Evolutionary conservation across 2,888 invertebrate species (phyloP).

Genomic region (Agrochola lota): DNA sequence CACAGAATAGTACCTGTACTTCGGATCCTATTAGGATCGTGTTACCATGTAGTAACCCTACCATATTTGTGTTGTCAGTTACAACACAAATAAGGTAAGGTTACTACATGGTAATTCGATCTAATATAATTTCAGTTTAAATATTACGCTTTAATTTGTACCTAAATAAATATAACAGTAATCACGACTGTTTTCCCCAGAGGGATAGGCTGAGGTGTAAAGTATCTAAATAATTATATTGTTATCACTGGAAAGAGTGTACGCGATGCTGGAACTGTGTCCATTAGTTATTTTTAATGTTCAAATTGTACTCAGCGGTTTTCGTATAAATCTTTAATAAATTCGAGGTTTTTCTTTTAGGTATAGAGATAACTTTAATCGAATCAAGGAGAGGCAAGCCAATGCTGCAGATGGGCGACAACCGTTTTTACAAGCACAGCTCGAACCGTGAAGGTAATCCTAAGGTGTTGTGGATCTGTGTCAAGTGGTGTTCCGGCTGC

Average conservation of each 20-base stretch:
- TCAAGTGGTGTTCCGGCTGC: conserved; percentile 69
- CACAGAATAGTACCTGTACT: neutral
- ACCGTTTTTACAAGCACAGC: conserved; percentile 72
- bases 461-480: conserved; percentile 73
- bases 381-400: conserved; percentile 56
- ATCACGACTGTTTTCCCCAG: neutral
- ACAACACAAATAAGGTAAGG: too few relatives aligned
- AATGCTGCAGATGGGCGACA: conserved; percentile 64
- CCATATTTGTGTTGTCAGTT: neutral
- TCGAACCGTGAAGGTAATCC: conserved; percentile 60
- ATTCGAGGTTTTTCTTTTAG: conserved; percentile 13
- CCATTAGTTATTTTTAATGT: neutral
- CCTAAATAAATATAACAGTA: too few relatives aligned
- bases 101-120: too few relatives aligned
- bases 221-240: neutral
- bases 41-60: neutral
- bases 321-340: neutral
- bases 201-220: neutral
- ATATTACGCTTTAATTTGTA: neutral
- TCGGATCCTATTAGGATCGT: neutral
- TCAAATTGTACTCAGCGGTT: neutral
- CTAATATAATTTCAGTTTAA: neutral
- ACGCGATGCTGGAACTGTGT: neutral
- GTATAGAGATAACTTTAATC: conserved; percentile 36
- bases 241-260: neutral